Conservation (phyloP, 1,140 invertebrate species). For the Trichonephila clavata region DNA sequence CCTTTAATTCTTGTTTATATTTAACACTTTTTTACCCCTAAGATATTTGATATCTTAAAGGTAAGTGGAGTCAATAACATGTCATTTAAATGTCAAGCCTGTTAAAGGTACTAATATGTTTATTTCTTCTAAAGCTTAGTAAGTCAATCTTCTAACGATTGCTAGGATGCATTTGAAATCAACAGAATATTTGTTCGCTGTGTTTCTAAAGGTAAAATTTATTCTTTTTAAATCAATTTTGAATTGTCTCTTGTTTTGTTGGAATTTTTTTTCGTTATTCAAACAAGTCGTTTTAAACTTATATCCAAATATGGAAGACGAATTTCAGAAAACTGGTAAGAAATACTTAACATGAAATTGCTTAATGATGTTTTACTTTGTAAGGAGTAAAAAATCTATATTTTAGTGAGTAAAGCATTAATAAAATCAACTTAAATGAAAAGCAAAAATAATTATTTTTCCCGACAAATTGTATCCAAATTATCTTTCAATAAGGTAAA, state of each 20-base stretch:
- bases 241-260: background rate
- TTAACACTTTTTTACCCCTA: background rate
- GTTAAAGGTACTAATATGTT: background rate
- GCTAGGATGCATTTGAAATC: background rate
- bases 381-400: no score
- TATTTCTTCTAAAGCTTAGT: background rate
- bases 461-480: no score
- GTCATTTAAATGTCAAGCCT: background rate
- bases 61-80: background rate
- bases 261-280: no score
- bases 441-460: no score
- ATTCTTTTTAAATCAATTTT: background rate
- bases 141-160: background rate
- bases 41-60: background rate
- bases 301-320: no score
- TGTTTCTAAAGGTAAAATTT: background rate
- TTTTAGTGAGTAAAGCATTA: background rate
- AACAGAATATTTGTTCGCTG: background rate
- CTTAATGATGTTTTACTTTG: no score
- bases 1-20: no score
- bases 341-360: background rate
- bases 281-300: no score
- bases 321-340: background rate
- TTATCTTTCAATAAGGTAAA: no score
- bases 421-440: background rate